Conservation (phyloP, 2,888 invertebrate genomes). For the Brenthis daphne region DNA sequence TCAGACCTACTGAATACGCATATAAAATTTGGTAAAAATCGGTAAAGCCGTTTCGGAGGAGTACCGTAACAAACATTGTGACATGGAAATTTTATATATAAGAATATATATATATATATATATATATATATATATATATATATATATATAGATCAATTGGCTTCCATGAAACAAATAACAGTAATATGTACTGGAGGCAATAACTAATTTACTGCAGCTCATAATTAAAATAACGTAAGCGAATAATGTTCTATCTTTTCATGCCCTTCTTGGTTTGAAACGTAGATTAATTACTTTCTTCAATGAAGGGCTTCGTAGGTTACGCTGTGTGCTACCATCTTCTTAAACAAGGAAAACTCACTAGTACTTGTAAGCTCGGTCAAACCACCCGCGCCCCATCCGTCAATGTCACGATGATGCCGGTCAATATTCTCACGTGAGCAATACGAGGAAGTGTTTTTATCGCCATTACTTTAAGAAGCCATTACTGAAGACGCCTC, state of each 20-base stretch:
- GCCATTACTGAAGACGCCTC: conserved; percentile 63
- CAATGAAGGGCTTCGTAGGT: conserved; percentile 32
- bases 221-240: too few species aligned
- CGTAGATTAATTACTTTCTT: conserved; percentile 53
- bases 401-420: conserved; percentile 63
- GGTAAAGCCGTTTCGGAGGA: too few species aligned
- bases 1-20: too few species aligned
- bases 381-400: conserved; percentile 56
- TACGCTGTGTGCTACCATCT: conserved; percentile 27
- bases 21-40: too few species aligned
- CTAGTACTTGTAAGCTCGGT: conserved; percentile 38
- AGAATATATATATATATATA: too few species aligned
- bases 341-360: conserved; percentile 34
- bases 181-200: too few species aligned
- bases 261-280: conserved; percentile 46
- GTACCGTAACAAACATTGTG: too few species aligned
- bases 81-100: too few species aligned
- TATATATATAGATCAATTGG: too few species aligned
- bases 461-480: conserved; percentile 66
- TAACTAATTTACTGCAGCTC: too few species aligned
- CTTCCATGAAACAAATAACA: too few species aligned
- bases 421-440: conserved; percentile 64
- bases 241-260: background rate
- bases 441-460: conserved; percentile 65
- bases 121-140: too few species aligned